Percentiles rank a stretch among this genome's conserved stretches.
These are phyloP conservation scores for Leptoclinus maculatus DNA, from an alignment of 2,797 vertebrate species.

Conservation along the genomic window DNA sequence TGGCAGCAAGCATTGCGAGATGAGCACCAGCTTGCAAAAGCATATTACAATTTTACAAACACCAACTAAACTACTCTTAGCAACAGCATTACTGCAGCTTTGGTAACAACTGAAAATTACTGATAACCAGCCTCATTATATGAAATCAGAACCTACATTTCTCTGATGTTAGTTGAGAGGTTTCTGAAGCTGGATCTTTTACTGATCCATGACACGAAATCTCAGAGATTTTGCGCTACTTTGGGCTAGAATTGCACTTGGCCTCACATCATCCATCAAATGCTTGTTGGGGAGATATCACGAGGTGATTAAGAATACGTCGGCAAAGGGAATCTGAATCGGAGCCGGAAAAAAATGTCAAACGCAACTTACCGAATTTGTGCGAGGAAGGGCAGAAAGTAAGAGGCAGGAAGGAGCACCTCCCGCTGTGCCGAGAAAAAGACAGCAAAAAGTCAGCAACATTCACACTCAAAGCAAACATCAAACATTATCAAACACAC, in stretches of 20 bases:
- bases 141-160: slow-evolving; percentile 11
- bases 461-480: slow-evolving; percentile 94
- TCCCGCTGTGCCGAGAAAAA: slow-evolving; percentile 89
- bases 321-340: slow-evolving; percentile 66
- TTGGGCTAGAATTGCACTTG: slow-evolving; percentile 44
- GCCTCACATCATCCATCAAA: slow-evolving; percentile 47
- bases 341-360: slow-evolving; percentile 47
- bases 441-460: slow-evolving; percentile 96
- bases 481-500: slow-evolving; percentile 96
- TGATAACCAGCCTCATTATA: background rate
- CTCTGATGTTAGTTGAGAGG: slow-evolving; percentile 24
- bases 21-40: background rate
- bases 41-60: background rate
- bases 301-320: slow-evolving; percentile 66
- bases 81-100: background rate
- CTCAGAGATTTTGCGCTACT: slow-evolving; percentile 42
- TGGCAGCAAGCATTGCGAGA: background rate
- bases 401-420: slow-evolving; percentile 73
- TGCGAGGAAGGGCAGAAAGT: slow-evolving; percentile 66
- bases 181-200: slow-evolving; percentile 33
- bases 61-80: background rate
- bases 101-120: background rate
- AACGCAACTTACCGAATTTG: slow-evolving; percentile 70
- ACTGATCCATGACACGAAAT: slow-evolving; percentile 25
- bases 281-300: slow-evolving; percentile 50